These are phyloP conservation scores for Asarcornis scutulata DNA, from an alignment of 2,113 vertebrate genomes.

Conservation along the genomic window DNA sequence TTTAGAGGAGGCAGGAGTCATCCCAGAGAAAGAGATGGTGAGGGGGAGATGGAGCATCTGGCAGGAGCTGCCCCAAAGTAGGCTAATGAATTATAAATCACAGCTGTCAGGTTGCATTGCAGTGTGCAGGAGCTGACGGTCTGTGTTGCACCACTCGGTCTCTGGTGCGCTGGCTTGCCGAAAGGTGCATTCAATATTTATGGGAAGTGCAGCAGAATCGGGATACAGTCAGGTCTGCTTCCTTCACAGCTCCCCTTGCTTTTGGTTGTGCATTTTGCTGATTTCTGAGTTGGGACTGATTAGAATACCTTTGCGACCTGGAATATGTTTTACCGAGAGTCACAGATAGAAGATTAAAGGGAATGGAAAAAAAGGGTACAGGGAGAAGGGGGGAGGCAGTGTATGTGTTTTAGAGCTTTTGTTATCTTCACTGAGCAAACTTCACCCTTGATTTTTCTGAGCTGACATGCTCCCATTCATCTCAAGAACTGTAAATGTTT, in stretches of 20 bases:
- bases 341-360: neutral
- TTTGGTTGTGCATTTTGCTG: neutral
- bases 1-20: neutral
- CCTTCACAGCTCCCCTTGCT: neutral
- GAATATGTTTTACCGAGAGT: neutral
- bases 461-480: neutral
- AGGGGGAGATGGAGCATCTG: constrained; percentile 58
- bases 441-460: neutral
- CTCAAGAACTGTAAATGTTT: constrained; percentile 6
- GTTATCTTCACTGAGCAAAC: neutral
- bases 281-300: neutral
- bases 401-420: neutral
- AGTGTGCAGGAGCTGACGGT: constrained; percentile 5
- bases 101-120: constrained; percentile 59
- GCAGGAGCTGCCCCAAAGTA: constrained; percentile 50
- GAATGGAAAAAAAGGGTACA: neutral
- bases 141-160: neutral
- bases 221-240: neutral
- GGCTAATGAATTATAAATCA: constrained; percentile 74
- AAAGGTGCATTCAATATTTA: constrained; percentile 68
- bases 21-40: neutral
- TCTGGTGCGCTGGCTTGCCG: neutral
- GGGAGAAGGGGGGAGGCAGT: neutral
- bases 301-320: neutral
- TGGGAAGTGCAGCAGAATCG: neutral